A percentile compares a stretch with the other conserved stretches of the same genome.
phyloP scores from a whole-genome alignment of 2,113 vertebrate genomes.

The Loxodonta africana region DNA sequence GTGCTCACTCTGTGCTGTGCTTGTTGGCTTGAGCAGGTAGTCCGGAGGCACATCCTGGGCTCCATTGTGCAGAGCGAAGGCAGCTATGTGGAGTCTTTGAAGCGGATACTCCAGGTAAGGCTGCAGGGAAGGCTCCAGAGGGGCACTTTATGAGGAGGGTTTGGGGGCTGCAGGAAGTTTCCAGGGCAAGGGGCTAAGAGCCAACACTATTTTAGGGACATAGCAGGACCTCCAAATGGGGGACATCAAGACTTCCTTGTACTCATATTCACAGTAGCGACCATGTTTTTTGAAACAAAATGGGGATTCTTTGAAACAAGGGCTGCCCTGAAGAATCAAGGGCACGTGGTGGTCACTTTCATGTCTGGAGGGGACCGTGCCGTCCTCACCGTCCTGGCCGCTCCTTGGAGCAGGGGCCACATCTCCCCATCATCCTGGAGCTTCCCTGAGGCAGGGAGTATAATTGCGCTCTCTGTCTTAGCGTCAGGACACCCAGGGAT shows the following conservation, averaged over 20 bases:
- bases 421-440: background rate
- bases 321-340: rapidly evolving
- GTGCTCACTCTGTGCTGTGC: rapidly evolving
- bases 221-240: background rate
- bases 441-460: background rate
- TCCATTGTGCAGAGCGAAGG: conserved; percentile 97
- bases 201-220: background rate
- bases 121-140: rapidly evolving
- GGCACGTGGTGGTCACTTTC: too few species aligned
- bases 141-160: background rate
- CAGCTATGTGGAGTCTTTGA: conserved; percentile 95
- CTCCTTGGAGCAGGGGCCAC: rapidly evolving
- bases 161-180: background rate
- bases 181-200: background rate
- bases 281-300: background rate
- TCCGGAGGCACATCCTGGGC: conserved; percentile 95
- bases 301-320: background rate
- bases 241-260: background rate
- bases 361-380: background rate
- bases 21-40: conserved; percentile 88
- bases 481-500: background rate
- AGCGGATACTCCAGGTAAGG: conserved; percentile 94
- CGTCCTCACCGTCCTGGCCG: rapidly evolving
- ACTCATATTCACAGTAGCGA: background rate
- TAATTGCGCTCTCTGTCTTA: rapidly evolving